Conservation (phyloP, 2,797 vertebrate species). For the Coregonus suidteri region DNA sequence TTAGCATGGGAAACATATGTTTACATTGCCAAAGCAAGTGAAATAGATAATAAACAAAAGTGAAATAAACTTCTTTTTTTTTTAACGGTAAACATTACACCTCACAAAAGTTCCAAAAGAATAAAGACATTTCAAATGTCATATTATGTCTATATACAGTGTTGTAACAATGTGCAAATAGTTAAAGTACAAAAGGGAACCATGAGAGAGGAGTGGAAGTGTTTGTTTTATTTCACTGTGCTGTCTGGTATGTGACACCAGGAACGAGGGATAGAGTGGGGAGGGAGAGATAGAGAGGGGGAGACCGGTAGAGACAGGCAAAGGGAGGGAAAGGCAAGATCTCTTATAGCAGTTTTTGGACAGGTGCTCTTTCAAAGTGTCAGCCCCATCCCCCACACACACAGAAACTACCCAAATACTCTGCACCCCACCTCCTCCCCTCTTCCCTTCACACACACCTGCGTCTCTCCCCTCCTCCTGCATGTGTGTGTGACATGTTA, state of each 20-base stretch:
- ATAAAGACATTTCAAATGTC: too few relatives aligned
- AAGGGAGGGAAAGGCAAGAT: neutral
- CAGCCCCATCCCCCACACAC: neutral
- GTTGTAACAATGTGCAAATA: too few relatives aligned
- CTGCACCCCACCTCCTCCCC: neutral
- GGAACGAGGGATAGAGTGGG: neutral
- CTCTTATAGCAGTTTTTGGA: neutral
- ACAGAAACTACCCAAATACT: neutral
- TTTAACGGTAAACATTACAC: too few relatives aligned
- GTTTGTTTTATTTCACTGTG: neutral
- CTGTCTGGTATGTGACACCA: neutral
- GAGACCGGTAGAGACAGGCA: neutral
- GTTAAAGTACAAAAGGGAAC: too few relatives aligned
- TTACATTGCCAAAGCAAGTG: too few relatives aligned
- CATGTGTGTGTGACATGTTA: neutral
- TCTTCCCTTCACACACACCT: conserved; percentile 4
- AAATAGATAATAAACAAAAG: too few relatives aligned
- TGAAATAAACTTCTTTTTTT: too few relatives aligned
- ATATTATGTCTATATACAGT: too few relatives aligned
- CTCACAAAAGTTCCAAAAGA: too few relatives aligned
- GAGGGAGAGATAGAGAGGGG: neutral
- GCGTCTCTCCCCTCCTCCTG: neutral
- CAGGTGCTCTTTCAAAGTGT: neutral
- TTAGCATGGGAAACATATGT: too few relatives aligned
- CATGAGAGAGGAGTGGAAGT: neutral